Base-by-base conservation (phyloP, 1,140 invertebrate genomes). In the Drosophila ananassae region DNA sequence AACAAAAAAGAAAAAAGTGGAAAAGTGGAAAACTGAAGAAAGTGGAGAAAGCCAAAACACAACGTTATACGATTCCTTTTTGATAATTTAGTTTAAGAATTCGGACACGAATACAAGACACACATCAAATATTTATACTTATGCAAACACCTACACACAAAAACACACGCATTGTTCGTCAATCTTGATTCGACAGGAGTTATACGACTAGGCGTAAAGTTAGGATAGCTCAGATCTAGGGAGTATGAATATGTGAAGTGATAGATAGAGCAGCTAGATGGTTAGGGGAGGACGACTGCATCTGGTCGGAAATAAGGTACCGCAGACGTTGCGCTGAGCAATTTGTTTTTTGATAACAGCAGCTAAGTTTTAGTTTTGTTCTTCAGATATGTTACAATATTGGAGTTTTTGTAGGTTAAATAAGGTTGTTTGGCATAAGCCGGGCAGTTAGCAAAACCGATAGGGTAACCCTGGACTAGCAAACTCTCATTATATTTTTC, bases 51-150 rank as follows among this genome's bases (percentile, higher is more conserved):
- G 80, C 74, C 77, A 82, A 77, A 85, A 87, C 82, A 85, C 82
- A 89, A 76, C 83, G 82, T 87, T 87, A 87, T 87, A 87, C 82
- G 82, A 87, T 82, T 87, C 71, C 82, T 87, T 79, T 77, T 81
- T 68, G 62, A 79, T 67, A 63, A 57, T 77, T 69, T 81, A 69
- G 63, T 62, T 74, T 78, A 75, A 77, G 66, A 59, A 55, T 54
- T 48, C 41, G 47, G 46, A 73, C 17, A 74, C 55, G 59, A 71
- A 78, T 61, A 78, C 60, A 75, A 73, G 30, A 53, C n/a, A 63
- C 48, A 77, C 24, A 68, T 69, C 24, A 68, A 53, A 52, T 60
- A 74, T 66, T 64, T 62, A 66, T 47, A 72, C 39, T 17, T 46
- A 56, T 24, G n/a, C 7, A 62, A 37, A 62, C 30, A 50, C 46